phyloP scores from a whole-genome alignment of 2,797 vertebrate species.

The Phrynocephalus vlangalii region DNA sequence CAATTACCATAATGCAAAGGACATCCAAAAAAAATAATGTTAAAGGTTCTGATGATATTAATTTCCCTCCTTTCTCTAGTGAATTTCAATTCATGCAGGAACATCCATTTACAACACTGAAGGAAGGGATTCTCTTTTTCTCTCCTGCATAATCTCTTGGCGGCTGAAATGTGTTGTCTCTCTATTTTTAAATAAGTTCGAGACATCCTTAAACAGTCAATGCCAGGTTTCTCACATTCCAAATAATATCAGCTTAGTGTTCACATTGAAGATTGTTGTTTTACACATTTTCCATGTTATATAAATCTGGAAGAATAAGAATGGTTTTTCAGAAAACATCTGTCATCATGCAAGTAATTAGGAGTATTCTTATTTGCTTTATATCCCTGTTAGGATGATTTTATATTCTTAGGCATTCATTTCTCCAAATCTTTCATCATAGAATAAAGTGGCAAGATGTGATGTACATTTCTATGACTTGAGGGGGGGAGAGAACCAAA shows the following conservation, averaged over 20 bases:
- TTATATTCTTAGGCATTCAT: conserved; percentile 29
- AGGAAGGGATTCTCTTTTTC: conserved; percentile 25
- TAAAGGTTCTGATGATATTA: conserved; percentile 39
- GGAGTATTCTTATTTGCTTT: conserved; percentile 4
- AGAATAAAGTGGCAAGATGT: not conserved
- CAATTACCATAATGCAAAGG: not conserved
- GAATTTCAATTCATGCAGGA: conserved; percentile 37
- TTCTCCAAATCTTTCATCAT: conserved; percentile 17
- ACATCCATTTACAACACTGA: conserved; percentile 2
- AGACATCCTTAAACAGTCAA: conserved; percentile 34
- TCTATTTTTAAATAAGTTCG: conserved; percentile 37
- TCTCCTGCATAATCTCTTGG: not conserved
- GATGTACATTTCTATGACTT: conserved; percentile 1
- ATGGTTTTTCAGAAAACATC: conserved; percentile 16
- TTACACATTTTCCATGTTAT: conserved; percentile 10
- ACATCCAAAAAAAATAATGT: not conserved
- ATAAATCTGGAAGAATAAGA: conserved; percentile 2
- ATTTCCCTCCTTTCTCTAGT: conserved; percentile 13
- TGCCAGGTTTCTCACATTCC: conserved; percentile 3
- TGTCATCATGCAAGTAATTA: conserved; percentile 35
- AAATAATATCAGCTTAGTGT: conserved; percentile 7
- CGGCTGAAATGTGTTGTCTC: conserved; percentile 2
- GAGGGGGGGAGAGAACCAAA: not conserved
- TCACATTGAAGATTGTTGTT: not conserved
- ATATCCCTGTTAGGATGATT: conserved; percentile 24